Base-by-base conservation (phyloP, 2,888 invertebrate species). In the Stenodema calcarata region DNA sequence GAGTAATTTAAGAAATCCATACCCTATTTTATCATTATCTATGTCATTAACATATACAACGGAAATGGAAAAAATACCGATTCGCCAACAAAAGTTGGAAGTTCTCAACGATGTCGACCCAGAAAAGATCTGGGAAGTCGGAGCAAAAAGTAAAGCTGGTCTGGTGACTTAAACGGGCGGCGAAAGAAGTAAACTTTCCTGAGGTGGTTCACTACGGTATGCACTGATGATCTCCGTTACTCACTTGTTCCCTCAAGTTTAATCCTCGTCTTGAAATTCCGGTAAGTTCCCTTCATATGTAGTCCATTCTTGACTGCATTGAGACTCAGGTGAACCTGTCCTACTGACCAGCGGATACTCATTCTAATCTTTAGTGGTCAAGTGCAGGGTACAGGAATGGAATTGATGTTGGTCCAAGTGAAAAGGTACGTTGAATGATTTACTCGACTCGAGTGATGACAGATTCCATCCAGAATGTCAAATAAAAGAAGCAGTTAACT, bases 191-290 rank as follows among this genome's bases (percentile, higher is more conserved):
- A n/a, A 28, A 78, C 47, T 80, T 47, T 54, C 80, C 44, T 44
- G 78, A 41, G 27, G 44, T 44, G 44, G 78, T 80, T 80, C 18
- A 80, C 79, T 27, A 7, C 28, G 79, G 79, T 44, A 79, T 79
- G 79, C 80, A 30, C 28, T 80, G 80, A 80, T 80, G 80, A 80
- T 80, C 11, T 80, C 80, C 80, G 80, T 80, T 80, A 80, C 18
- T 54, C 80, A 28, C 80, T 80, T 80, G 80, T 80, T 80, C 30
- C 54, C 80, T 50, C 28, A n/a, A 54, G 50, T 27, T 44, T 80
- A 80, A 80, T 80, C 80, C 30, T 30, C 27, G 54, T 54, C 54
- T 54, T 28, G 80, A 54, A 54, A 80, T 80, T 80, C 80, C 54
- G 23, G 28, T 54, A 30, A 54, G 50, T 18, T 80, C 27, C 80